These are phyloP conservation scores for Delphinapterus leucas DNA, from an alignment of 2,113 vertebrate genomes.

Conservation along the genomic window DNA sequence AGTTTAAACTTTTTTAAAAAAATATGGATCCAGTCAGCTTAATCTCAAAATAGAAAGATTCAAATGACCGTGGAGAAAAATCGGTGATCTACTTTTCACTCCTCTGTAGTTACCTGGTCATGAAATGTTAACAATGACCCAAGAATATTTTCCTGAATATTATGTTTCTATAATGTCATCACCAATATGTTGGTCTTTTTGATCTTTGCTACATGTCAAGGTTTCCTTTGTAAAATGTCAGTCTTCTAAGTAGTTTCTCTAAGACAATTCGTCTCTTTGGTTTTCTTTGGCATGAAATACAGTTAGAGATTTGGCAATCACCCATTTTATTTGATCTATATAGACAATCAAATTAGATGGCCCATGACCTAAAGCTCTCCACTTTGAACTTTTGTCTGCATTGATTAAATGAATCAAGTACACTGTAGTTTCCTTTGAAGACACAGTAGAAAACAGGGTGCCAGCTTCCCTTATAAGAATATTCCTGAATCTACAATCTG, in stretches of 20 bases:
- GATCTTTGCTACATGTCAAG: constrained; percentile 26
- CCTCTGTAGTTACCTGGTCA: not conserved
- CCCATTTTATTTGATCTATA: not conserved
- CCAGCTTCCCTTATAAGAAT: not conserved
- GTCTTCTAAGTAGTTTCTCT: not conserved
- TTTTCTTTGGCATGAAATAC: not conserved
- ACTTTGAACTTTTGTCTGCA: not conserved
- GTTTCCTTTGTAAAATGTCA: constrained; percentile 5
- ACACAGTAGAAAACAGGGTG: not conserved
- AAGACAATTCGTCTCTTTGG: not conserved
- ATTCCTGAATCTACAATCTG: not conserved
- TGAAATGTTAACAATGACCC: not conserved
- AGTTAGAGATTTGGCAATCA: not conserved
- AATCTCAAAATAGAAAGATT: constrained; percentile 32
- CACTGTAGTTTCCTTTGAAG: not conserved
- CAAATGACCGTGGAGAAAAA: not conserved
- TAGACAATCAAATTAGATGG: not conserved
- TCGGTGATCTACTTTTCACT: not conserved
- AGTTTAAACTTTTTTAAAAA: constrained; percentile 46
- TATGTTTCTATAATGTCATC: not conserved
- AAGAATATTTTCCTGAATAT: not conserved
- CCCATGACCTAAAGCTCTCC: not conserved
- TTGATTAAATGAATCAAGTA: not conserved
- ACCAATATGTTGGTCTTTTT: not conserved
- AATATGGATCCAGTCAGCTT: not conserved